Evolutionary conservation across 2,797 vertebrate genomes (phyloP), one percentile per base, ranked within the genome.

Genomic region (Poeciliopsis turneri): DNA sequence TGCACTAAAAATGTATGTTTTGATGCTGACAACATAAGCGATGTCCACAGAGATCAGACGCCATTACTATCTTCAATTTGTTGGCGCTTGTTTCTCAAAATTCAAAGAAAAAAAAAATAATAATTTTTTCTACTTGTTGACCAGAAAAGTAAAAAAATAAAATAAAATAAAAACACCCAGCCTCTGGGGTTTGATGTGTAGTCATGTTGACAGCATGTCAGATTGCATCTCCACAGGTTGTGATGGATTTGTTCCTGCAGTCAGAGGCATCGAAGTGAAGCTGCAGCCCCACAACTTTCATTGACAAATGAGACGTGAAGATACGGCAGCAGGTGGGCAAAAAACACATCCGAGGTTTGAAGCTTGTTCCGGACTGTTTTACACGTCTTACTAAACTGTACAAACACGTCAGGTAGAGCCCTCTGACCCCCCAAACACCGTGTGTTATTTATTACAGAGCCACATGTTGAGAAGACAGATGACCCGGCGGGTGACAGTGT

Each of bases 161-260:
- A 23, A 51, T 20, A 23, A 23, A 23, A 51, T 8, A 51, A 23
- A 51, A 51, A 51, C 2, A 79, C 64, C 41, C 76, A 5, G 15
- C 76, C 78, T 88, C 77, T 78, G 74, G 66, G 72, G 82, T 89
- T 84, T 92, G 92, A 92, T 85, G 84, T 80, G 86, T 20, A 90
- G 85, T 79, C 61, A 66, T 82, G 86, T 82, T 90, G 92, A 90
- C 90, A 90, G 82, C 83, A 78, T 82, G 90, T 93, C 93, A 89
- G 83, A 59, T 79, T 78, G 80, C 78, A 90, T 89, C 88, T 86
- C 81, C 69, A 45, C 82, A 72, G 81, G 81, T 80, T 55, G 78
- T 86, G 93, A 93, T 84, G 82, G 91, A 91, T 90, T 87, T 80
- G 83, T 87, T 90, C 89, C 90, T 91, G 90, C 82, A 84, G 85